Evolutionary conservation across 30 jellyfish, hydroid and myxozoan species (phyloP), one percentile per base, ranked within the genome.

Genomic region (Chrysaora quinquecirrha): DNA sequence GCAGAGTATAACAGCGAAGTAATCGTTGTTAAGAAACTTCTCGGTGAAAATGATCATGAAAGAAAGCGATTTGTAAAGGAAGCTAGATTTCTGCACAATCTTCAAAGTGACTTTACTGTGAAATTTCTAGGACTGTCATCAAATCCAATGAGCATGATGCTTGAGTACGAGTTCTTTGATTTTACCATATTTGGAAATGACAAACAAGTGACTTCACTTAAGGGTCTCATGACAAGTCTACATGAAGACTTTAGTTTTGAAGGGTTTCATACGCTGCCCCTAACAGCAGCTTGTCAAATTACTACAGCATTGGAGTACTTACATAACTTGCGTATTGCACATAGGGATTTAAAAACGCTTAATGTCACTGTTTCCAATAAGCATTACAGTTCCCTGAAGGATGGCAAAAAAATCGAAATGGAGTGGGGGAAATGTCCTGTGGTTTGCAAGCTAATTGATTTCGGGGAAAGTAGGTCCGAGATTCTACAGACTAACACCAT

Each of bases 381-480:
- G 30, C 83, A 71, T 29, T 71, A 71, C 83, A 18, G 19, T 60
- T 16, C 16, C 25, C 0, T 21, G 16, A 60, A 6, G 10, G 10
- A 22, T 20, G 19, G 12, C 10, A 10, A n/a, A n/a, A 27, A 6
- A 22, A 12, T 21, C 11, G 34, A 60, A 12, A 20, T 4, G 29
- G 6, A n/a, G 11, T 60, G 29, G 72, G 23, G 32, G 32, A 60
- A 27, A 60, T 6, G 10, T 10, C 83, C 83, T 19, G 21, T 38
- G 18, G 35, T 34, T n/a, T 33, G 71, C 20, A 71, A 71, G 31
- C 32, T 71, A 23, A 29, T 30, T 71, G 83, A 71, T 29, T 71
- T 71, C 35, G 83, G 83, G 20, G 83, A 71, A 46, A 34, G 69
- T 71, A 32, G 83, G 35, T 71, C 83, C 9, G n/a, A n/a, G n/a